phyloP scores from a whole-genome alignment of 2,113 vertebrate genomes.

The Kobus ellipsiprymnus region DNA sequence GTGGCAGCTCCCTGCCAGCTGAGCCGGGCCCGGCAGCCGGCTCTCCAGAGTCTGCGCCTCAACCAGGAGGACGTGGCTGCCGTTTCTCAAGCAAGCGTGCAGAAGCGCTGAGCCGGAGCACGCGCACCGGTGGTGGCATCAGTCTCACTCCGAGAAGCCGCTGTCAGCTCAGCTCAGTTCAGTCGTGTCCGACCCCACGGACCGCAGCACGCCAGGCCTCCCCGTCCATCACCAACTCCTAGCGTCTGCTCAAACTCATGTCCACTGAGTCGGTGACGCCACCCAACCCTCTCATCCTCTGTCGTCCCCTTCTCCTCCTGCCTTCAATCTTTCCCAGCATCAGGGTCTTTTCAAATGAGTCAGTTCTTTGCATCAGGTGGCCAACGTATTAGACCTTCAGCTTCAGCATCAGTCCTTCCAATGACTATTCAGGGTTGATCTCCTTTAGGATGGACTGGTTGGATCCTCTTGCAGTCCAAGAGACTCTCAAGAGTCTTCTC shows the following conservation, averaged over 20 bases:
- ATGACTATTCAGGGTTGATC: fast-evolving
- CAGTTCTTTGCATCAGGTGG: not conserved
- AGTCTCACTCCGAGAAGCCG: not conserved
- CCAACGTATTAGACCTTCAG: not conserved
- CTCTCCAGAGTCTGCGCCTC: not conserved
- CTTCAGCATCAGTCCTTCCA: not conserved
- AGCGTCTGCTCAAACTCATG: not conserved
- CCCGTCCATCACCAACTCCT: not conserved
- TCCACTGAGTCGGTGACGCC: not conserved
- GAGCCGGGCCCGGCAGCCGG: fast-evolving
- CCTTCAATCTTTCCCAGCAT: not conserved
- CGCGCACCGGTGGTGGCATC: fast-evolving
- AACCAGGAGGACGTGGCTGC: not conserved
- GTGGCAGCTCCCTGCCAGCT: not conserved
- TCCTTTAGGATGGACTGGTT: not conserved
- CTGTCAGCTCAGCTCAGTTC: not conserved
- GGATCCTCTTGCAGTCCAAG: not conserved
- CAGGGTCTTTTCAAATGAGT: not conserved
- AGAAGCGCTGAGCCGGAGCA: not conserved
- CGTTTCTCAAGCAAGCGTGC: fast-evolving
- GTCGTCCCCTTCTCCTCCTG: not conserved
- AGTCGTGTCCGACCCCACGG: fast-evolving
- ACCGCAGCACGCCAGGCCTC: not conserved
- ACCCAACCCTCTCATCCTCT: not conserved
- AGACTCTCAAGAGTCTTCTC: not conserved